Base-by-base conservation (phyloP, 2,797 vertebrate genomes). In the Trematomus bernacchii region DNA sequence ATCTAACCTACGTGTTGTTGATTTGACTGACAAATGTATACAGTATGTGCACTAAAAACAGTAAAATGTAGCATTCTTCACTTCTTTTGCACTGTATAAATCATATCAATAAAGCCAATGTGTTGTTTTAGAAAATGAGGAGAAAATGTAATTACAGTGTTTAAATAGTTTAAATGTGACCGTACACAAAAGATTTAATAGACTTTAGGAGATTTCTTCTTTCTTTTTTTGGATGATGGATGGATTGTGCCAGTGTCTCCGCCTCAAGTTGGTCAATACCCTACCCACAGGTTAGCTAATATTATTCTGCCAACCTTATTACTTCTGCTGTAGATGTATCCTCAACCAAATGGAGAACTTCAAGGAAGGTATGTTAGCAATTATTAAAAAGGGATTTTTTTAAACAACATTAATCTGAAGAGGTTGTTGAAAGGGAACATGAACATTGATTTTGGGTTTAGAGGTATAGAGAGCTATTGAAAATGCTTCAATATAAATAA, bases 341-440 rank as follows among this genome's bases (percentile, higher is more conserved):
- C 3, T 27, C 10, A 47, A 10, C 23, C 18, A 1, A 6, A n/a
- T 43, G 7, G 2, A 60, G 15, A 50, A 1, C 21, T 44, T 48
- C 27, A 1, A 65, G 5, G 42, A 73, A 65, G 76, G 79, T 82
- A 53, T 0, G 51, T 53, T 37, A 52, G 1, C 0, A 43, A 10
- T 33, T 51, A 3, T 44, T 44, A 16, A 3, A 42, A 55, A 55
- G 2, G 30, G 1, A 44, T 43, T 10, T 51, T 61, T 54, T 53
- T 21, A 15, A 0, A 7, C 1, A 0, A 30, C 15, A 48, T 67
- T 30, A 40, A 47, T 48, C 27, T 9, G 16, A 3, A 11, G 4
- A 30, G 16, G 30, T 43, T 42, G 7, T 52, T 53, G 7, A 40
- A 47, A 54, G 9, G 7, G 48, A 48, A 47, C 30, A 66, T 66